phyloP scores from a whole-genome alignment of 2,113 vertebrate genomes.

The Taurulus bubalis region DNA sequence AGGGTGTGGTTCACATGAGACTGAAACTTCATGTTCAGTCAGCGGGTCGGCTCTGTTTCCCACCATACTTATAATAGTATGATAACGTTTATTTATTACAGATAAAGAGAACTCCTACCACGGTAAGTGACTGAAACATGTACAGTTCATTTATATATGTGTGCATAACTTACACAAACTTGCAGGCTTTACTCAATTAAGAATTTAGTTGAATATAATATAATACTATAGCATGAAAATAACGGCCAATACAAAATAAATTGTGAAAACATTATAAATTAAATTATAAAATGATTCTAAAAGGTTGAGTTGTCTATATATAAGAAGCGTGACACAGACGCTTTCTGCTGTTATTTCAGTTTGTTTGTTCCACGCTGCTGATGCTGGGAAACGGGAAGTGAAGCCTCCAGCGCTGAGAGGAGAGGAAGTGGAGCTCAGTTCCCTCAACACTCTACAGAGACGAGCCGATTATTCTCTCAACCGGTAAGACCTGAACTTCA shows the following conservation, averaged over 20 bases:
- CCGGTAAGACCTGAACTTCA: slow-evolving; percentile 46
- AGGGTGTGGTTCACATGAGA: background rate
- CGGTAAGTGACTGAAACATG: background rate
- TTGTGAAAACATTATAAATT: background rate
- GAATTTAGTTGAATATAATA: background rate
- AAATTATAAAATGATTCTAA: background rate
- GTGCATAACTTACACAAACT: background rate
- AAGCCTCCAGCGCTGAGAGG: slow-evolving; percentile 28
- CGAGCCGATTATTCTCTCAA: background rate
- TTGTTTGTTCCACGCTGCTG: slow-evolving; percentile 37
- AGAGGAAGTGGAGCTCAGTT: background rate
- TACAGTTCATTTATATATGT: background rate
- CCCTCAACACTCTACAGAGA: background rate
- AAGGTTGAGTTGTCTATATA: slow-evolving; percentile 3
- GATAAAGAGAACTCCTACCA: background rate
- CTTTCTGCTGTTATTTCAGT: slow-evolving; percentile 30
- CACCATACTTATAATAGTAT: background rate
- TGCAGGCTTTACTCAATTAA: background rate
- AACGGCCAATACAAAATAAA: background rate
- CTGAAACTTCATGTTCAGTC: background rate
- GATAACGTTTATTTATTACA: background rate
- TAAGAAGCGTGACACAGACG: slow-evolving; percentile 10
- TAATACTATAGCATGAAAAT: background rate
- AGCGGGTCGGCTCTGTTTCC: background rate
- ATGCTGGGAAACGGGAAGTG: slow-evolving; percentile 69